Conservation (phyloP, 2,888 invertebrate species). For the Ethmia dodecea region DNA sequence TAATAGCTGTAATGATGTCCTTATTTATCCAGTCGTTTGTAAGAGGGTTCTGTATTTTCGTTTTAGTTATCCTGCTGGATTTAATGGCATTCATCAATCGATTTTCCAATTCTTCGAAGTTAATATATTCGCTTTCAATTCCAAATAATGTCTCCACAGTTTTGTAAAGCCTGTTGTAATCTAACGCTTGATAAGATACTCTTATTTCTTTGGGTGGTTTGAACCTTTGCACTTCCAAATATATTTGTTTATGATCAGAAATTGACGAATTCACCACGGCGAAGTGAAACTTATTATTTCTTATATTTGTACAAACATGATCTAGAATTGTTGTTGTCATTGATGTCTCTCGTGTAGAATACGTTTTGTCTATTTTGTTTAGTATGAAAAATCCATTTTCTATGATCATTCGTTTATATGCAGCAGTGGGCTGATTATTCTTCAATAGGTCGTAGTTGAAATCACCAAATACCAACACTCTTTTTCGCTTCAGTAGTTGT, state of each 20-base stretch:
- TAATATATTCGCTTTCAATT: background rate
- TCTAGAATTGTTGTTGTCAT: background rate
- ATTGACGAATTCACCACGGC: constrained; percentile 16
- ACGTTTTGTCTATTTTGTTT: constrained; percentile 13
- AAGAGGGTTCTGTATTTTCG: constrained; percentile 12
- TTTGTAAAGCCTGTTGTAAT: background rate
- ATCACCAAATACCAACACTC: constrained; percentile 10
- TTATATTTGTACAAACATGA: background rate
- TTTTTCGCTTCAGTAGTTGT: constrained; percentile 5
- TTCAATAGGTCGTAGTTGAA: constrained; percentile 8
- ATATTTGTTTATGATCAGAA: constrained; percentile 20
- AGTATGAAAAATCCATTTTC: constrained; percentile 9
- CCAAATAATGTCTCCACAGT: background rate
- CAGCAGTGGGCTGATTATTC: background rate
- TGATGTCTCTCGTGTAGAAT: constrained; percentile 11
- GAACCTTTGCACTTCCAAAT: background rate
- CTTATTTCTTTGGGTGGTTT: background rate
- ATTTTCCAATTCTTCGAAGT: background rate
- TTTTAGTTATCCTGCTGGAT: constrained; percentile 5
- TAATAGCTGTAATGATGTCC: constrained; percentile 10
- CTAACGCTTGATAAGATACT: background rate
- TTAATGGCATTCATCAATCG: background rate
- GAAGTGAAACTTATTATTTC: constrained; percentile 11
- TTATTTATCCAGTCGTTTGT: constrained; percentile 17
- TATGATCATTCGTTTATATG: constrained; percentile 10